Percentiles rank a stretch among this genome's conserved stretches.
These are phyloP conservation scores for Dicrostonyx torquatus DNA, from an alignment of 2,797 vertebrate species.

Conservation along the genomic window DNA sequence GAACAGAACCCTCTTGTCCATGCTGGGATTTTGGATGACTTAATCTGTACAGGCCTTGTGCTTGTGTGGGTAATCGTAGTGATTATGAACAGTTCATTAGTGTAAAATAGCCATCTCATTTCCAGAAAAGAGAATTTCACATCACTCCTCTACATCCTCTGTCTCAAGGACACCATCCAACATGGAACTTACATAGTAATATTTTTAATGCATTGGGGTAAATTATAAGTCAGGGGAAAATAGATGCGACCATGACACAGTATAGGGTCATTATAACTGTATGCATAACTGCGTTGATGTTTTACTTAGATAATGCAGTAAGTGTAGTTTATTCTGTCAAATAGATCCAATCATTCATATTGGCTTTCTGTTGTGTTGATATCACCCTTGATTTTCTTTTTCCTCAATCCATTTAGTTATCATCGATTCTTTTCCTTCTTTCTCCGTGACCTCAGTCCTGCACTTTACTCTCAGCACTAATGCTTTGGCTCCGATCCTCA, in stretches of 20 bases:
- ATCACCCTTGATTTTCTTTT: background rate
- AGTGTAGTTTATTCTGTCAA: background rate
- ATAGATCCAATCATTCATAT: background rate
- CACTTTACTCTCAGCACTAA: background rate
- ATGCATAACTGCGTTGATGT: background rate
- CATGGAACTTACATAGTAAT: background rate
- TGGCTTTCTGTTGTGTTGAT: slow-evolving; percentile 25
- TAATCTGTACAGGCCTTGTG: background rate
- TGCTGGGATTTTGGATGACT: background rate
- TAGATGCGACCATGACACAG: slow-evolving; percentile 3
- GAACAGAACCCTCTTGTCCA: background rate
- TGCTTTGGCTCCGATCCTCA: background rate
- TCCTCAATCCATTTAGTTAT: background rate
- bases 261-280: background rate
- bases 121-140: background rate
- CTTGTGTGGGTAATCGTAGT: background rate
- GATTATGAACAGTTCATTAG: background rate
- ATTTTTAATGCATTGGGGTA: background rate
- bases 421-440: background rate
- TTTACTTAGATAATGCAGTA: slow-evolving; percentile 29
- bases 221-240: background rate
- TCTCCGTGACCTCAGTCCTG: background rate
- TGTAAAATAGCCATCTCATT: background rate
- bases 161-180: background rate
- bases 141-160: background rate